Base-by-base conservation (phyloP, 2,113 vertebrate species). In the Xyrauchen texanus region DNA sequence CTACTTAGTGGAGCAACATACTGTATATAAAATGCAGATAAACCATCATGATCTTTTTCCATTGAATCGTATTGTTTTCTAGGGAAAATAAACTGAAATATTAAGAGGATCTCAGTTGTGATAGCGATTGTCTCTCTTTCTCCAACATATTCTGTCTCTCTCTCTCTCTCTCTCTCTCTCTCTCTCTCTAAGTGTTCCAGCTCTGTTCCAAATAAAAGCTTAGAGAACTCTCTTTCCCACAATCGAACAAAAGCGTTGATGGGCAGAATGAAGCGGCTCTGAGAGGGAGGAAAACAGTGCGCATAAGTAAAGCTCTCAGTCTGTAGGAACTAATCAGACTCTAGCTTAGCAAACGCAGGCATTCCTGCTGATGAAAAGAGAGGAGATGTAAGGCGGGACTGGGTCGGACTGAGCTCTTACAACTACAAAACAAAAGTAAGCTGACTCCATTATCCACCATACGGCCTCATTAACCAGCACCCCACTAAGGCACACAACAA, bases 311-410 rank as follows among this genome's bases (percentile, higher is more conserved):
- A 82, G 72, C 87, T 88, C 86, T 86, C 88, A 82, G 85, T 88
- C 89, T 85, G 83, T 80, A 84, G 88, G 88, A 88, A 88, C 91
- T 92, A 90, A 90, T 89, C 90, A 90, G 90, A 87, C 84, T 85
- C 83, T 90, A 87, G 84, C 88, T 92, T 90, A 88, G 87, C 87
- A 21, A 83, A 85, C 82, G 68, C 85, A 86, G 62, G 83, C 87
- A 86, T 90, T 87, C 84, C 70, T 83, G 66, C 47, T 70, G 77
- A 82, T 83, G 81, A 86, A 84, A 86, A 52, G 82, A 85, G 47
- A 47, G 69, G 73, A 71, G 79, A 79, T 77, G 69, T 78, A 76
- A 65, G 81, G 74, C 77, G 58, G 68, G 70, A 78, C 45, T 15
- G 78, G 81, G 82, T 78, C 76, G 70, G 44, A 16, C 64, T 62